Evolutionary conservation across 2,888 invertebrate genomes (phyloP), one percentile per base, ranked within the genome.

Genomic region (Brachyptera putata): DNA sequence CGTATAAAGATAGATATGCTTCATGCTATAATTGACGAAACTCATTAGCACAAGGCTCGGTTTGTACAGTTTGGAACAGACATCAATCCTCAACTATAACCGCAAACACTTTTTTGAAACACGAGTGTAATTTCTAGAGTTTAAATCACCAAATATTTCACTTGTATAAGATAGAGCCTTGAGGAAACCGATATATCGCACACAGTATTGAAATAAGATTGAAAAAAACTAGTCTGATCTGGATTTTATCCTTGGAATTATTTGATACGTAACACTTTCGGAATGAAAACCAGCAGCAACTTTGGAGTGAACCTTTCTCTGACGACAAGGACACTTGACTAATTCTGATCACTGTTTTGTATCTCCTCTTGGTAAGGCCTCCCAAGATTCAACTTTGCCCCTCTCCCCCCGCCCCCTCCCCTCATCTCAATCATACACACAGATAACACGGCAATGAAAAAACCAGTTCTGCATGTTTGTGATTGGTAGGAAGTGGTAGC

Each of bases 1-100:
- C 80, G 89, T 89, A 85, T 89, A 90, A 77, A 84, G 86, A 83
- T 91, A 91, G 79, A 85, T 85, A 85, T 85, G 87, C 81, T 79
- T 80, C 82, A 82, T 82, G 77, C 82, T 81, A 81, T 55, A 58
- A 61, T 49, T 56, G 39, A 58, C 37, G 41, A 41, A 41, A 56
- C 57, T 36, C 64, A 64, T 64, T 49, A 46, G 63, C 50, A 60
- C 60, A 55, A 53, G 36, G 34, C 30, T n/a, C 30, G 14, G 26
- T 25, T n/a, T n/a, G n/a, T n/a, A n/a, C n/a, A n/a, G n/a, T n/a
- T n/a, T n/a, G n/a, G n/a, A n/a, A n/a, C n/a, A n/a, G n/a, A n/a
- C n/a, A n/a, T n/a, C n/a, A n/a, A n/a, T n/a, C n/a, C n/a, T n/a
- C n/a, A n/a, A n/a, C n/a, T n/a, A n/a, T n/a, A n/a, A n/a, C n/a